phyloP scores from a whole-genome alignment of 2,888 invertebrate species.

The Torymus tubicola region DNA sequence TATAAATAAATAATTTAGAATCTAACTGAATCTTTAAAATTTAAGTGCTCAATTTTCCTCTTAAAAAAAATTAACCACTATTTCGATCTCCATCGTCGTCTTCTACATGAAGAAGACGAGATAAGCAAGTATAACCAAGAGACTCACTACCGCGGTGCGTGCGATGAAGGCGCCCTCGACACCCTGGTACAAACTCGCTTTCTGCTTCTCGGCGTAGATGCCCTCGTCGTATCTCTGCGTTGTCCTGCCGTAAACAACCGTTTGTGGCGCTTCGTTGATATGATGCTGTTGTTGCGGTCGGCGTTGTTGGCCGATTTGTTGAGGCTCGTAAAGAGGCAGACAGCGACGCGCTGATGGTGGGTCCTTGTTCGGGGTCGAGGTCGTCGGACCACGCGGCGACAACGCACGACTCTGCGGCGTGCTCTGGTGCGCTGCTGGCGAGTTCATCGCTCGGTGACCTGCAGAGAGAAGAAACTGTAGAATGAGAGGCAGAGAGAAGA shows the following conservation, averaged over 20 bases:
- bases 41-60: neutral
- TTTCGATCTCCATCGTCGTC: neutral
- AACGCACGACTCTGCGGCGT: constrained; percentile 67
- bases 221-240: constrained; percentile 63
- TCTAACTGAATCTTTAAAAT: neutral
- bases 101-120: too few relatives aligned
- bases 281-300: neutral
- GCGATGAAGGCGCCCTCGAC: constrained; percentile 75
- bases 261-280: constrained; percentile 65
- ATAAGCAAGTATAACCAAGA: constrained; percentile 4
- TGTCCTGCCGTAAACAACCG: constrained; percentile 66
- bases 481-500: neutral
- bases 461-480: neutral
- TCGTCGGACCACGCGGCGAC: constrained; percentile 67
- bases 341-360: constrained; percentile 72
- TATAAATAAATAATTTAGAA: neutral
- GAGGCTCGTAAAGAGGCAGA: constrained; percentile 67
- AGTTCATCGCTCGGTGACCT: constrained; percentile 53
- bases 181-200: constrained; percentile 63
- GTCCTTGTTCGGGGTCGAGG: constrained; percentile 74
- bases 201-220: constrained; percentile 65
- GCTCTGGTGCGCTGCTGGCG: constrained; percentile 35
- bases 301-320: neutral
- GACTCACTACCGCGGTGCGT: constrained; percentile 74
- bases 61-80: neutral